Base-by-base conservation (phyloP, 2,888 invertebrate genomes). In the Xylota sylvarum region DNA sequence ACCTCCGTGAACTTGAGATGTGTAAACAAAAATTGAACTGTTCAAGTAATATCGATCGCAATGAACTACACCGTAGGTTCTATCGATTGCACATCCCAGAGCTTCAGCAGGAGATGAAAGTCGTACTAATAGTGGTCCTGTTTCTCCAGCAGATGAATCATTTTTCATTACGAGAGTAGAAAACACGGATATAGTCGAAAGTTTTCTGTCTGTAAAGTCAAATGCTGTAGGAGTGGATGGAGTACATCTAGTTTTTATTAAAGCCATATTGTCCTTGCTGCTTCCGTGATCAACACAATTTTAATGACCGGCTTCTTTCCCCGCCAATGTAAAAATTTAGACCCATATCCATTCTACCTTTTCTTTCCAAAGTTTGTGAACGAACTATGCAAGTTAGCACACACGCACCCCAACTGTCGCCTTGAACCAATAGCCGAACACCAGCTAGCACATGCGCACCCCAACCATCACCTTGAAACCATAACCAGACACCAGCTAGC, bases 291-390 rank as follows among this genome's bases (percentile, higher is more conserved):
- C 10, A 50, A 50, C 10, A 50, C 48, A 7, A 50, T 50, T 7
- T 50, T 48, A 6, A 48, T 19, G 48, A 48, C 19, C 48, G 19
- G 48, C 48, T 19, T 19, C 48, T 48, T 48, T 27, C 50, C 23
- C 12, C 50, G 27, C 12, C 50, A 50, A 5, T 50, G 50, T 10
- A 23, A 23, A 50, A 27, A 30, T 30, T 50, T 27, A 23, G 27
- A 10, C 27, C 50, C 50, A 27, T 50, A 50, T 50, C 27, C 50
- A 50, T 7, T 50, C 27, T 9, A 7, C 23, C 12, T 6, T 50
- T 17, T 50, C 19, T 2, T 12, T 9, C 23, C 9, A 9, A 50
- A 23, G 23, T 19, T 14, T 48, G 2, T 27, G 62, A 43, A 27
- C 5, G 62, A 14, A 62, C 43, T n/a, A 62, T n/a, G n/a, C n/a